These are phyloP conservation scores for Artibeus jamaicensis DNA, from an alignment of 2,797 vertebrate species.

Conservation along the genomic window DNA sequence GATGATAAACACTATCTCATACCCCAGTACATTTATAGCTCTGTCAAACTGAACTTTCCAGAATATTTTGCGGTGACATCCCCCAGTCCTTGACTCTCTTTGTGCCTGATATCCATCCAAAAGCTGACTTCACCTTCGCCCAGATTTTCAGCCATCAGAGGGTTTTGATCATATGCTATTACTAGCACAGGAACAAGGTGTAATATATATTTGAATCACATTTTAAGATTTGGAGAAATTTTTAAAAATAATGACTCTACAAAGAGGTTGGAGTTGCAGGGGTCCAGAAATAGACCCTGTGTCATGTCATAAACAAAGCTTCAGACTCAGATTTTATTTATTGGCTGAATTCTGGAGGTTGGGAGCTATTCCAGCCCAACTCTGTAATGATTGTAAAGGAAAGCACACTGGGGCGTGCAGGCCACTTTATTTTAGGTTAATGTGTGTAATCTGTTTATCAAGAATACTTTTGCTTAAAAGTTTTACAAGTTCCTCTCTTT, in stretches of 20 bases:
- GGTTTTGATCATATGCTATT: not conserved
- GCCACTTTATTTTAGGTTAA: not conserved
- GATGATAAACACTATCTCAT: not conserved
- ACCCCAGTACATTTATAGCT: not conserved
- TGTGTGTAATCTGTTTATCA: not conserved
- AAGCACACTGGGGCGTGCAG: not conserved
- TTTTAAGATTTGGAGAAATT: not conserved
- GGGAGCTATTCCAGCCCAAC: not conserved
- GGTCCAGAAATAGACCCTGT: slow-evolving; percentile 2
- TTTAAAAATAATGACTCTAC: not conserved
- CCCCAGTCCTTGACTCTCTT: not conserved
- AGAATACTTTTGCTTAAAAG: not conserved
- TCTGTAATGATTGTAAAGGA: not conserved
- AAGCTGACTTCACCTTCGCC: not conserved
- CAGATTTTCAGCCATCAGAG: not conserved
- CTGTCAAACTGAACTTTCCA: not conserved
- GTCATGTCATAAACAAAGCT: not conserved
- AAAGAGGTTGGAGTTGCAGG: not conserved
- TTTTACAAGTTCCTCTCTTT: not conserved
- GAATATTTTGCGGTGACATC: not conserved
- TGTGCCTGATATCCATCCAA: not conserved
- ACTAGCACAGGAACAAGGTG: not conserved
- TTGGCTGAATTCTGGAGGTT: not conserved
- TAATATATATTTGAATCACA: not conserved
- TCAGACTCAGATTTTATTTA: not conserved